Percentiles rank a stretch among this genome's conserved stretches.
These are phyloP conservation scores for Himalopsyche anomala DNA, from an alignment of 2,888 invertebrate genomes.

Conservation along the genomic window DNA sequence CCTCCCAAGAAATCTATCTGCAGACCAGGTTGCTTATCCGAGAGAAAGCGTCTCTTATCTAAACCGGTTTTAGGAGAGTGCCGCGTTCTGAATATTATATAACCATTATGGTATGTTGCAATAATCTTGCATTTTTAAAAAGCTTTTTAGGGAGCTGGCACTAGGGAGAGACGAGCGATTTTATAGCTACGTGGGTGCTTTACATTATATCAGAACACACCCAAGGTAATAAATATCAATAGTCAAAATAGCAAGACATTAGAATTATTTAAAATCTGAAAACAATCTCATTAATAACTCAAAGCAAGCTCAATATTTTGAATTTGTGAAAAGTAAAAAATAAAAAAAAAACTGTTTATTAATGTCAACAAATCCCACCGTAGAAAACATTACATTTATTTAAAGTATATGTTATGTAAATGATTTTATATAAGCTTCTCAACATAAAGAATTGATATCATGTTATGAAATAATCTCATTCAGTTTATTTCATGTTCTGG, in stretches of 20 bases:
- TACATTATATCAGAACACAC: slow-evolving; percentile 24
- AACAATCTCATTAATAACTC: too few species aligned
- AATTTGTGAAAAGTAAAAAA: too few species aligned
- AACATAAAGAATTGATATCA: too few species aligned
- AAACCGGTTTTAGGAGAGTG: slow-evolving; percentile 52
- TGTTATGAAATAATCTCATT: too few species aligned
- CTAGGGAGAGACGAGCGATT: slow-evolving; percentile 52
- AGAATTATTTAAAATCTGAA: too few species aligned
- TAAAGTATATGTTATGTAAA: too few species aligned
- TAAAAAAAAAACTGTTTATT: too few species aligned
- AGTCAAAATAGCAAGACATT: background rate
- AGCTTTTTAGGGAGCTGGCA: slow-evolving; percentile 33
- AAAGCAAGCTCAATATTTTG: too few species aligned
- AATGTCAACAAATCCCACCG: too few species aligned
- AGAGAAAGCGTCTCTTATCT: slow-evolving; percentile 53
- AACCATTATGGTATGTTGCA: slow-evolving; percentile 64
- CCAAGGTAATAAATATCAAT: background rate
- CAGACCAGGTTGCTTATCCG: slow-evolving; percentile 2
- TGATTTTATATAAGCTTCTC: too few species aligned
- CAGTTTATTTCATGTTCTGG: too few species aligned
- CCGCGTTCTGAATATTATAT: slow-evolving; percentile 63
- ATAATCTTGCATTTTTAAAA: slow-evolving; percentile 61
- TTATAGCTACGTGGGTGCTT: slow-evolving; percentile 37
- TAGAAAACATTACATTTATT: too few species aligned
- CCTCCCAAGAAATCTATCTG: slow-evolving; percentile 49